Base-by-base conservation (phyloP, 1,140 invertebrate species). In the Trichogramma pretiosum region DNA sequence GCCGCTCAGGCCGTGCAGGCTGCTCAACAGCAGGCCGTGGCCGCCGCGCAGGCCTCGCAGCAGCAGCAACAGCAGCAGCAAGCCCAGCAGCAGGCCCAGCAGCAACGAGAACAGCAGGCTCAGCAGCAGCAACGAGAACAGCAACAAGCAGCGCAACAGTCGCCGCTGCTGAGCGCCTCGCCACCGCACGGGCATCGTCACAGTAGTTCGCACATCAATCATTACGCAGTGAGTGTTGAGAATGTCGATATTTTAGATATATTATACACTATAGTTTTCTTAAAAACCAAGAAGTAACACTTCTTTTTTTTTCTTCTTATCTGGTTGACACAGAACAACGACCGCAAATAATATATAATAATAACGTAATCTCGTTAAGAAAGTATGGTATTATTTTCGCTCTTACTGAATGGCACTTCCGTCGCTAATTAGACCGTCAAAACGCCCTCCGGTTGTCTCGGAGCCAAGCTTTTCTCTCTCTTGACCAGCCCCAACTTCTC, bases 151-250 rank as follows among this genome's bases (percentile, higher is more conserved):
- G 60, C 67, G 58, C 60, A 67, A 59, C 62, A 73, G 21, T 62
- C 67, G 45, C 73, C 74, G 22, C 64, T 73, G 22, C 60, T 74
- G 46, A 66, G 70, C 23, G 72, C 73, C 17, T 71, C 73, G 32
- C 65, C 72, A 23, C 68, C 72, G 40, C 68, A 65, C 49, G 74
- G 62, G 48, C 56, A 53, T 54, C 72, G 64, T 56, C 71, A 59
- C 51, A 70, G 69, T 57, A 56, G 58, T 50, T 68, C 66, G 14
- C 70, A 70, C 55, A 61, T 69, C 46, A 67, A 67, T 57, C 71
- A 71, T 44, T 72, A 73, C 48, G 57, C 66, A 56, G 71, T 73
- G 60, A 58, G 57, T 56, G n/a, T n/a, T n/a, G n/a, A 21, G 13
- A 36, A n/a, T n/a, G n/a, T n/a, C n/a, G n/a, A n/a, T n/a, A n/a